phyloP scores from a whole-genome alignment of 2,797 vertebrate genomes.

The Phalloptychus januarius region DNA sequence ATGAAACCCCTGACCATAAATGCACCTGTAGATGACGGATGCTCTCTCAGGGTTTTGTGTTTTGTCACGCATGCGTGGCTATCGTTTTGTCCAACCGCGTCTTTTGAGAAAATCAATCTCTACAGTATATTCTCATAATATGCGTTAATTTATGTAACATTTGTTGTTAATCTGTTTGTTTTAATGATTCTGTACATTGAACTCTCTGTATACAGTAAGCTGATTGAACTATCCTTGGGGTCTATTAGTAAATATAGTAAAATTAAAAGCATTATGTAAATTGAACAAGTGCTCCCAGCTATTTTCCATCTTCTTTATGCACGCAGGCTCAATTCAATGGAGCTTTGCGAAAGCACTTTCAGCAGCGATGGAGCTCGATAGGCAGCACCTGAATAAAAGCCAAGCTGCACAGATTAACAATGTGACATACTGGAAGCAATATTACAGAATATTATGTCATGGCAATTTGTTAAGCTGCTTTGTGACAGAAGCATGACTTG shows the following conservation, averaged over 20 bases:
- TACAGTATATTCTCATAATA: constrained; percentile 33
- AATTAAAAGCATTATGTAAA: constrained; percentile 77
- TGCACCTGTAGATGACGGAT: constrained; percentile 8
- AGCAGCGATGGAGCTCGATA: constrained; percentile 63
- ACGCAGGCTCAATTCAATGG: constrained; percentile 63
- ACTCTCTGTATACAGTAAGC: constrained; percentile 52
- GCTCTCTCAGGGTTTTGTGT: constrained; percentile 1
- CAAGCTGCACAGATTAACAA: constrained; percentile 73
- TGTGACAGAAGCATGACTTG: constrained; percentile 48
- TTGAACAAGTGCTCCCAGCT: constrained; percentile 66
- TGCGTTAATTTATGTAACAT: constrained; percentile 54
- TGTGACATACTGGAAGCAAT: constrained; percentile 70
- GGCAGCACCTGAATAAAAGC: constrained; percentile 61
- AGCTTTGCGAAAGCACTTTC: constrained; percentile 67
- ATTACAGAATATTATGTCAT: constrained; percentile 66
- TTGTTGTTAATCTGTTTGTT: constrained; percentile 68
- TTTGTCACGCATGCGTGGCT: not conserved
- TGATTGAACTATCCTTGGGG: constrained; percentile 68
- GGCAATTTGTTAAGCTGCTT: constrained; percentile 71
- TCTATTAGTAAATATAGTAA: constrained; percentile 60
- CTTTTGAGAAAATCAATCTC: not conserved
- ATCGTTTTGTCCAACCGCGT: not conserved
- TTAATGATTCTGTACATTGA: constrained; percentile 57
- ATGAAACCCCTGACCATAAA: not conserved
- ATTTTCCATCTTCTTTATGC: constrained; percentile 76